These are phyloP conservation scores for Saccopteryx bilineata DNA, from an alignment of 2,113 vertebrate species.

Conservation along the genomic window DNA sequence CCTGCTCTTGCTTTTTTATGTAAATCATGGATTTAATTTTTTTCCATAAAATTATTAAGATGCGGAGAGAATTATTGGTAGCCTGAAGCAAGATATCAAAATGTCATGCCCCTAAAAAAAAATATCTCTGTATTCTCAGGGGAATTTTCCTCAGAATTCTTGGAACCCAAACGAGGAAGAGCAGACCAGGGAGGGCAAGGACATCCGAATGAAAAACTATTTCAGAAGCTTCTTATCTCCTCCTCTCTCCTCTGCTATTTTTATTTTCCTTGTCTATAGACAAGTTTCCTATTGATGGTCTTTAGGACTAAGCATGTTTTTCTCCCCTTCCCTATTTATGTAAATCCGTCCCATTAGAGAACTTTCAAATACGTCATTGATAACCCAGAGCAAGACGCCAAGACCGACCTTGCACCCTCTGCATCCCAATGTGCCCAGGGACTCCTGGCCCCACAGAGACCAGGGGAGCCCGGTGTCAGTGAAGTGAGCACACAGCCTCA, in stretches of 20 bases:
- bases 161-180: neutral
- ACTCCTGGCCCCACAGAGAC: neutral
- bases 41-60: conserved; percentile 31
- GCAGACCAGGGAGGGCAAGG: neutral
- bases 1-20: neutral
- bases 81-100: neutral
- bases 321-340: neutral
- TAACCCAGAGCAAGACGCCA: neutral
- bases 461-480: neutral
- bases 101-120: neutral
- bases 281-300: neutral
- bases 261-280: conserved; percentile 4
- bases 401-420: neutral
- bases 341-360: neutral
- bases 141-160: neutral
- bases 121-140: neutral
- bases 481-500: conserved; percentile 34
- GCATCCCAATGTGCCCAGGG: neutral
- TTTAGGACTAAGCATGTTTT: neutral
- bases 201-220: neutral
- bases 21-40: neutral
- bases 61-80: neutral
- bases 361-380: neutral
- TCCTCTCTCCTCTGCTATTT: neutral
- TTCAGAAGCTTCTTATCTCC: neutral